phyloP scores from a whole-genome alignment of 2,113 vertebrate genomes.

The Etheostoma spectabile region DNA sequence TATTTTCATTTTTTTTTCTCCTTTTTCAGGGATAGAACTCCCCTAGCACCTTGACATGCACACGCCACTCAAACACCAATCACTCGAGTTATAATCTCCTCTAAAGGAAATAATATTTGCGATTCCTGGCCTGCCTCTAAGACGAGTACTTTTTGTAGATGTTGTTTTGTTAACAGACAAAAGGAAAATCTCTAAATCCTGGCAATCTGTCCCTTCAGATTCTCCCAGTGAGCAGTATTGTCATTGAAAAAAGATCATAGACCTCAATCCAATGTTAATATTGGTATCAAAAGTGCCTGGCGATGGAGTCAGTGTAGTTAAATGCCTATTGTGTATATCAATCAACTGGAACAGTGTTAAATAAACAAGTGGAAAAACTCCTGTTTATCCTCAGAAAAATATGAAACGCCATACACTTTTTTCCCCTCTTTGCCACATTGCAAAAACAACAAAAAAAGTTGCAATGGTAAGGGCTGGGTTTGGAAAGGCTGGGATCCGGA shows the following conservation, averaged over 20 bases:
- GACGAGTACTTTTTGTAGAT: constrained; percentile 39
- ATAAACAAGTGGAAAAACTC: constrained; percentile 11
- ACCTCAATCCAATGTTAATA: constrained; percentile 31
- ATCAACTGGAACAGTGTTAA: neutral
- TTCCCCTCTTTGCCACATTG: constrained; percentile 65
- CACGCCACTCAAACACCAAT: constrained; percentile 11
- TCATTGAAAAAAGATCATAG: constrained; percentile 53
- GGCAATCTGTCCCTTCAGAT: constrained; percentile 10
- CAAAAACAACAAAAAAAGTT: constrained; percentile 75
- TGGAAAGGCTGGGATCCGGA: constrained; percentile 76
- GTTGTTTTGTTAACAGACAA: constrained; percentile 52
- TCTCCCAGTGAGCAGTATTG: constrained; percentile 38
- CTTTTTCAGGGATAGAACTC: constrained; percentile 37
- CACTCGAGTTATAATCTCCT: constrained; percentile 47
- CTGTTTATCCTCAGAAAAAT: constrained; percentile 47
- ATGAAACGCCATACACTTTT: constrained; percentile 25
- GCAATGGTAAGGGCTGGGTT: constrained; percentile 27
- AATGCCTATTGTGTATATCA: neutral
- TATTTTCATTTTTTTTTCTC: constrained; percentile 13
- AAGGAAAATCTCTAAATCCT: constrained; percentile 49
- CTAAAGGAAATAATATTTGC: constrained; percentile 50
- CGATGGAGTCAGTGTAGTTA: neutral
- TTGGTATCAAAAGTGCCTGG: constrained; percentile 30
- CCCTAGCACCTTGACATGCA: neutral
- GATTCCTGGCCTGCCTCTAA: constrained; percentile 33